Evolutionary conservation across 2,113 vertebrate species (phyloP).

Genomic region (Pungitius pungitius): DNA sequence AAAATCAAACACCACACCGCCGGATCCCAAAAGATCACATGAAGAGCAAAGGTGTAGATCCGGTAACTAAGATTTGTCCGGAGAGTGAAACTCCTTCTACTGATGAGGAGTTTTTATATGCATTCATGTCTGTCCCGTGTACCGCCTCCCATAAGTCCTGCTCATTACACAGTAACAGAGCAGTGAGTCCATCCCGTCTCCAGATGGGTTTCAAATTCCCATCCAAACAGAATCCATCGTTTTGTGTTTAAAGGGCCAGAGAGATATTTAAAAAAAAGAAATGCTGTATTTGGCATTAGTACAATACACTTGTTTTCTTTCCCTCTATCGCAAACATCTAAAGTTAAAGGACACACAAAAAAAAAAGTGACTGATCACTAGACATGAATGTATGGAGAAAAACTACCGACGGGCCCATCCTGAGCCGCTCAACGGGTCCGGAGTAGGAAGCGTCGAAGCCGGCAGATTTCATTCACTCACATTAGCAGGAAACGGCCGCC

Average conservation of each 20-base stretch:
- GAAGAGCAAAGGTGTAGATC: background rate
- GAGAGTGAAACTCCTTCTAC: slow-evolving; percentile 2
- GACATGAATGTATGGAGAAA: slow-evolving; percentile 35
- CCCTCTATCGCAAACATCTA: slow-evolving; percentile 39
- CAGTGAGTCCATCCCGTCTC: slow-evolving; percentile 12
- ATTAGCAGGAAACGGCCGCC: slow-evolving; percentile 19
- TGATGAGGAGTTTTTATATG: background rate
- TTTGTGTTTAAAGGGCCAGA: slow-evolving; percentile 38
- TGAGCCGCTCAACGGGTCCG: slow-evolving; percentile 7
- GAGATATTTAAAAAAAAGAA: slow-evolving; percentile 28
- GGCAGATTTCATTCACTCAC: background rate
- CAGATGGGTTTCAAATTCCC: slow-evolving; percentile 28
- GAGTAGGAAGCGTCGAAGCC: background rate
- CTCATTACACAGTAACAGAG: slow-evolving; percentile 74
- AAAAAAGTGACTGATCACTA: slow-evolving; percentile 44
- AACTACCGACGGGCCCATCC: slow-evolving; percentile 10
- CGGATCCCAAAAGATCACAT: slow-evolving; percentile 10
- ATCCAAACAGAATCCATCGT: slow-evolving; percentile 54
- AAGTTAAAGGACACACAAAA: slow-evolving; percentile 29
- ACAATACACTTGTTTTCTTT: slow-evolving; percentile 25
- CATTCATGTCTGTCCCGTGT: background rate
- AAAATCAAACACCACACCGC: slow-evolving; percentile 35
- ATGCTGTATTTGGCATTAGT: slow-evolving; percentile 55
- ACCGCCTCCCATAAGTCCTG: slow-evolving; percentile 16
- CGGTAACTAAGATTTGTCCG: background rate